phyloP scores from a whole-genome alignment of 1,140 invertebrate species.

The Trissolcus basalis region DNA sequence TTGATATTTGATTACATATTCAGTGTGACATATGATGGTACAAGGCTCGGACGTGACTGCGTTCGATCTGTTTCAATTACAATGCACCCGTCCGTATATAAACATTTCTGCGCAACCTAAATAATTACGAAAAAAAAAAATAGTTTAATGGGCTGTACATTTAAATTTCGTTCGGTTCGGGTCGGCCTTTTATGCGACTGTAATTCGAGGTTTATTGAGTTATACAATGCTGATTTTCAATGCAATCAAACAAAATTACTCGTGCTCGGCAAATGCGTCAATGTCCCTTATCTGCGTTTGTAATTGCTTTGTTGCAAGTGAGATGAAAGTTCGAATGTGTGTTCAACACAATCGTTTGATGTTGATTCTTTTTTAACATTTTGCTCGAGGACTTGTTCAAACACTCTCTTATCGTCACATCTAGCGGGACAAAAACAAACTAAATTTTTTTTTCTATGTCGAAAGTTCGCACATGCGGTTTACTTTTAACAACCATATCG shows the following conservation, averaged over 20 bases:
- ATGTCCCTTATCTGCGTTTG: conserved; percentile 9
- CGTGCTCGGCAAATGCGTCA: conserved; percentile 7
- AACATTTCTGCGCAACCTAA: not conserved
- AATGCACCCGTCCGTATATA: conserved; percentile 3
- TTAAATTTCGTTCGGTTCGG: too few relatives aligned
- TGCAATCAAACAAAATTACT: conserved; percentile 23
- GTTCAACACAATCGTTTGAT: not conserved
- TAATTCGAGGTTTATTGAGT: too few relatives aligned
- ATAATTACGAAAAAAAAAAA: not conserved
- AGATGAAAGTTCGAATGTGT: conserved; percentile 6
- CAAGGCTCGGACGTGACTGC: conserved; percentile 15
- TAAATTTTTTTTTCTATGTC: too few relatives aligned
- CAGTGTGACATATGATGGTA: conserved; percentile 17
- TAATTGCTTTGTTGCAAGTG: conserved; percentile 1
- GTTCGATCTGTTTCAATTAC: conserved; percentile 24
- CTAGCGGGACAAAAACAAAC: too few relatives aligned
- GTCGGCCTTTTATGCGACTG: too few relatives aligned
- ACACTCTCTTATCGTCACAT: too few relatives aligned
- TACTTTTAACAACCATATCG: too few relatives aligned
- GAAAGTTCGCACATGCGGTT: too few relatives aligned
- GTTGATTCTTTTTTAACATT: not conserved
- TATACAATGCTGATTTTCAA: conserved; percentile 23
- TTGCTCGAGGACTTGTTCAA: too few relatives aligned
- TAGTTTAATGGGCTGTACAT: too few relatives aligned
- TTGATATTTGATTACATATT: conserved; percentile 40